Evolutionary conservation across 2,113 vertebrate genomes (phyloP).

Genomic region (Reinhardtius hippoglossoides): DNA sequence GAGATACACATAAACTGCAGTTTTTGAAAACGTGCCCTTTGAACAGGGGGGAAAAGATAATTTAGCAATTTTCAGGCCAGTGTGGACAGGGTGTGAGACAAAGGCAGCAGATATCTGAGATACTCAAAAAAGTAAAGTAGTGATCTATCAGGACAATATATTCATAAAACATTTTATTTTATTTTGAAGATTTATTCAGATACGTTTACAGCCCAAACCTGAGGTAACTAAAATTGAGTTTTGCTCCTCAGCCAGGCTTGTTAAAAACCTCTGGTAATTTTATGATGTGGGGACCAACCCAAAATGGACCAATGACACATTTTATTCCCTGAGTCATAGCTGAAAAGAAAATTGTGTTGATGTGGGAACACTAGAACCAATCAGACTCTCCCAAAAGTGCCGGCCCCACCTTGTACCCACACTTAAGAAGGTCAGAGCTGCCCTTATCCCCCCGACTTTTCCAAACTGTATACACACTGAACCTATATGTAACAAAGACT

Average conservation of each 20-base stretch:
- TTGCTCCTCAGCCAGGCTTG: conserved; percentile 52
- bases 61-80: no score
- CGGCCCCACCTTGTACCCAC: conserved; percentile 64
- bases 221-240: conserved; percentile 39
- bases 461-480: conserved; percentile 22
- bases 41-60: no score
- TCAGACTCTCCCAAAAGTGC: conserved; percentile 56
- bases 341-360: conserved; percentile 53
- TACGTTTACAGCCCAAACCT: conserved; percentile 31
- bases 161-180: not conserved
- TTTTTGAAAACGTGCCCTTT: no score
- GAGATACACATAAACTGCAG: no score
- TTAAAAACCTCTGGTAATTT: conserved; percentile 64
- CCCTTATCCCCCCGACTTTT: conserved; percentile 31
- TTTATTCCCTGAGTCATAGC: conserved; percentile 63
- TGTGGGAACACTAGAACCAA: conserved; percentile 66
- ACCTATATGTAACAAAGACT: conserved; percentile 10
- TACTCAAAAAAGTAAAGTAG: not conserved
- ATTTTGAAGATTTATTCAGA: not conserved
- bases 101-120: not conserved
- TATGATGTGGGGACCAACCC: conserved; percentile 70
- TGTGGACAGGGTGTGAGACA: not conserved
- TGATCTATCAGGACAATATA: no score
- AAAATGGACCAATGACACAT: conserved; percentile 69
- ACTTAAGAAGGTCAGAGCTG: conserved; percentile 61